Percentiles rank a stretch among this genome's conserved stretches.
These are phyloP conservation scores for Smutsia temminckii DNA, from an alignment of 2,797 vertebrate genomes.

Conservation along the genomic window DNA sequence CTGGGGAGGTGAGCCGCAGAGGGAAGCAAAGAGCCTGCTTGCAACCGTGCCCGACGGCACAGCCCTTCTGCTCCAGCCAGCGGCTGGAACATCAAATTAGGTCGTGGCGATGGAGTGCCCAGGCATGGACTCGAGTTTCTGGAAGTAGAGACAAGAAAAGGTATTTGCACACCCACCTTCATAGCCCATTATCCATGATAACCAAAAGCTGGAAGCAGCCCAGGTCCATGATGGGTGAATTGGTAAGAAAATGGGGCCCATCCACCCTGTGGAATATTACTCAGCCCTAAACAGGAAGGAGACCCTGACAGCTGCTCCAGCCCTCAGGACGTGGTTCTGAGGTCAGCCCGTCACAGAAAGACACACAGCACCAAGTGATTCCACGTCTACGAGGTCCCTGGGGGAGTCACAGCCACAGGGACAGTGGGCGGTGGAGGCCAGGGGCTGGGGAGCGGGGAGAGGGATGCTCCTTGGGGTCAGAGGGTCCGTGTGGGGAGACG, in stretches of 20 bases:
- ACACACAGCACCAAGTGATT: neutral
- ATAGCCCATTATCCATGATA: no score
- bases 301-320: neutral
- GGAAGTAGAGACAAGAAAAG: no score
- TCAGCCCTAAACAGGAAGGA: neutral
- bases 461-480: neutral
- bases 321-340: neutral
- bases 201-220: no score
- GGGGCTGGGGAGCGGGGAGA: fast-evolving
- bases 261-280: neutral
- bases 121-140: no score
- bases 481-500: neutral
- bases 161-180: no score
- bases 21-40: neutral
- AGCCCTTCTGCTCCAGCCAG: no score
- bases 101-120: no score
- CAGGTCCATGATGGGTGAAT: no score
- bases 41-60: neutral
- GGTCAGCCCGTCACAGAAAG: neutral
- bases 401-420: neutral
- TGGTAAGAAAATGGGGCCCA: neutral
- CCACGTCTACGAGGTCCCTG: neutral
- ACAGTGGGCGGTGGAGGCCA: fast-evolving
- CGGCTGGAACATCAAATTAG: no score
- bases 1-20: neutral